Conservation (phyloP, 2,797 vertebrate species). For the Poeciliopsis turneri region DNA sequence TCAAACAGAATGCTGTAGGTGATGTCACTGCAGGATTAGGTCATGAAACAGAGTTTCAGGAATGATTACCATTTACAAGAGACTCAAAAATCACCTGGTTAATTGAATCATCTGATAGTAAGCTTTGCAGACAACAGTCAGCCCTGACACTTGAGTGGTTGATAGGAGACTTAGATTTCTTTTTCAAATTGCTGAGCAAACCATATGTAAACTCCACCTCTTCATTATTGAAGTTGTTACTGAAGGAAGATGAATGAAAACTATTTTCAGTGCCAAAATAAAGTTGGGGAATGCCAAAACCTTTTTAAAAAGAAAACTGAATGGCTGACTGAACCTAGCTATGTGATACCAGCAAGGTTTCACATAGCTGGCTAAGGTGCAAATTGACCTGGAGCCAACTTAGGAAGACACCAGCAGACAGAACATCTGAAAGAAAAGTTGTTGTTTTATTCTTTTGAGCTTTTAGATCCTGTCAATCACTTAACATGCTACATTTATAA, state of each 20-base stretch:
- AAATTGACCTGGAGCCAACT: background rate
- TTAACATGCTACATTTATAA: background rate
- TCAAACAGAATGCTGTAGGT: conserved; percentile 97
- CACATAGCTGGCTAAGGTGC: background rate
- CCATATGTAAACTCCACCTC: background rate
- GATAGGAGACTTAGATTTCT: background rate
- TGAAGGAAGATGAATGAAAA: background rate
- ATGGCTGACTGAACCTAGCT: background rate
- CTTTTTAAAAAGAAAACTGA: background rate
- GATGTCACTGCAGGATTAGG: conserved; percentile 85
- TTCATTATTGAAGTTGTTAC: background rate
- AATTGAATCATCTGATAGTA: background rate
- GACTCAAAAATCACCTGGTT: background rate
- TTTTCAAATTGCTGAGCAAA: background rate
- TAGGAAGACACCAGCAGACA: background rate
- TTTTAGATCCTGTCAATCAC: background rate
- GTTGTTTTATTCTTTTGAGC: background rate
- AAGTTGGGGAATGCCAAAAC: background rate
- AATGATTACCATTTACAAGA: conserved; percentile 2
- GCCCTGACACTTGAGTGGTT: background rate
- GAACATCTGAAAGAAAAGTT: background rate
- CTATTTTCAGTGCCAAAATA: background rate
- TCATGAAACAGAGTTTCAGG: conserved; percentile 6
- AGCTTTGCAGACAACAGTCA: background rate
- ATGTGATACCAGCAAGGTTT: background rate